These are phyloP conservation scores for Prenolepis imparis DNA, from an alignment of 2,888 invertebrate genomes.

Conservation along the genomic window DNA sequence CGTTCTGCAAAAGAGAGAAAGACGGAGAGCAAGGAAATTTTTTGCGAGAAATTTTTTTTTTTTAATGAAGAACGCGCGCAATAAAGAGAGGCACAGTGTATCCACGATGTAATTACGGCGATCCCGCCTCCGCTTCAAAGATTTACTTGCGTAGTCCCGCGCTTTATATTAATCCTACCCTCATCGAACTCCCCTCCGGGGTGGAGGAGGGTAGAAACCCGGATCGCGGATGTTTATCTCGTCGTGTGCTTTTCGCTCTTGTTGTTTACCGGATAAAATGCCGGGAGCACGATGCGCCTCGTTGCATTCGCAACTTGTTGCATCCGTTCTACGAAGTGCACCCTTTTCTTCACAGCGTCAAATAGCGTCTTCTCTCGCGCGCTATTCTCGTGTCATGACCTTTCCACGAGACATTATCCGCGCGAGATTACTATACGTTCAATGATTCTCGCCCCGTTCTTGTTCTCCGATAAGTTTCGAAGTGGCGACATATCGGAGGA, in stretches of 20 bases:
- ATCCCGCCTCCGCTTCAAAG: not conserved
- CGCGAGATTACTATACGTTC: not conserved
- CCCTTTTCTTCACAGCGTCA: not conserved
- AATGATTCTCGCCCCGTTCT: not conserved
- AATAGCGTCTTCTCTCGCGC: not conserved
- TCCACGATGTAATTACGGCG: constrained; percentile 5
- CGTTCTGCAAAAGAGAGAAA: not conserved
- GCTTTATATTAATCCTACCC: constrained; percentile 28
- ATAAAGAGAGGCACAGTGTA: not conserved
- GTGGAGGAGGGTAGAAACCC: not conserved
- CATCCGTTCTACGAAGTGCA: constrained; percentile 32
- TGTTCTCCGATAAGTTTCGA: not conserved
- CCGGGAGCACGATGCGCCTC: not conserved
- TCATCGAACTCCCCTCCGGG: not conserved
- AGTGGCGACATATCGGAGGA: not conserved
- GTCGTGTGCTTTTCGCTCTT: not conserved
- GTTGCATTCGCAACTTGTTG: constrained; percentile 61
- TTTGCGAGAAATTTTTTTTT: not conserved
- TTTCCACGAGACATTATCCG: constrained; percentile 20
- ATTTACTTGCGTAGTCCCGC: not conserved
- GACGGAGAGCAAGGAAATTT: not conserved
- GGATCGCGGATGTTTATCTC: not conserved
- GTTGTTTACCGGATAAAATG: constrained; percentile 11
- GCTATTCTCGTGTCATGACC: constrained; percentile 30
- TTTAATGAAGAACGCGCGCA: not conserved